These are phyloP conservation scores for Lota lota DNA, from an alignment of 2,113 vertebrate species.

Conservation along the genomic window DNA sequence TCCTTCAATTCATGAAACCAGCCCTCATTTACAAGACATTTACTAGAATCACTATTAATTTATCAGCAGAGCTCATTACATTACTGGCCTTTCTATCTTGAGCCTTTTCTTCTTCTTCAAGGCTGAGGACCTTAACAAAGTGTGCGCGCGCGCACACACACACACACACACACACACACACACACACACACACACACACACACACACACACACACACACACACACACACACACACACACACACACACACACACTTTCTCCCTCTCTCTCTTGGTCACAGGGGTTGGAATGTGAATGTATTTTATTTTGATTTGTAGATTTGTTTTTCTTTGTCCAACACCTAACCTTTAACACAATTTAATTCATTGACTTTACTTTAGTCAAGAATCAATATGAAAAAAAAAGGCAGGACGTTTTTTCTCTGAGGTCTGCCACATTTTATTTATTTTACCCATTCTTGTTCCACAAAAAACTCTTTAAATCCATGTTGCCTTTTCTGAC, in stretches of 20 bases:
- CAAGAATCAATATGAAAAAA: slow-evolving; percentile 17
- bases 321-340: slow-evolving; percentile 16
- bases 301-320: too few species aligned
- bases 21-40: slow-evolving; percentile 30
- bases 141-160: not conserved
- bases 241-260: too few species aligned
- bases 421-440: not conserved
- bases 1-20: slow-evolving; percentile 34
- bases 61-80: slow-evolving; percentile 19
- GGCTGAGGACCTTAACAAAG: slow-evolving; percentile 34
- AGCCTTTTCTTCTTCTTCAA: slow-evolving; percentile 24
- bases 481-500: not conserved
- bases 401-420: not conserved
- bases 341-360: slow-evolving; percentile 34
- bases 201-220: too few species aligned
- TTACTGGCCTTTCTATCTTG: slow-evolving; percentile 19
- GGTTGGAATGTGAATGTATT: too few species aligned
- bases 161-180: too few species aligned
- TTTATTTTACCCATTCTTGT: too few species aligned
- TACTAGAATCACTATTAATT: slow-evolving; percentile 48
- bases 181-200: too few species aligned
- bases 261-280: too few species aligned
- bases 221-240: too few species aligned
- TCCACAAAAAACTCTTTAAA: slow-evolving; percentile 11
- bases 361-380: slow-evolving; percentile 13